Base-by-base conservation (phyloP, 2,888 invertebrate species). In the Erebia aethiops region DNA sequence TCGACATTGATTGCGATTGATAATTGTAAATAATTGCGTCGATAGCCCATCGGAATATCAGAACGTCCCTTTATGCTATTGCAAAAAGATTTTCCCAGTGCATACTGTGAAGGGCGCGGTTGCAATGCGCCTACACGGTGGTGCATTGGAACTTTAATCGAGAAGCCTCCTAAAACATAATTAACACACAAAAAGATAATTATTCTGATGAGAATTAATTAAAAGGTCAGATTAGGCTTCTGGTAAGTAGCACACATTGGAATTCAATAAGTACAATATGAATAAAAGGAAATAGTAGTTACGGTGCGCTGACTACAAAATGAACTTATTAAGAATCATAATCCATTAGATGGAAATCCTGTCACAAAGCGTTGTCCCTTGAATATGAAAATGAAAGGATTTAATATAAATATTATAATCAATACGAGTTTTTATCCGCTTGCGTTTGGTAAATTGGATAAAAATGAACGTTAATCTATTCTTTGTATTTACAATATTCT, bases 1-100 rank as follows among this genome's bases (percentile, higher is more conserved):
- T 67, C n/a, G 49, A 35, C 52, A 70, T 70, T 68, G 63, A 70
- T 74, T 70, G 66, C 54, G 54, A 73, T 71, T 72, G 58, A 49
- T 68, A 70, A 70, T 72, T 72, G 67, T 16, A 63, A 35, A 41
- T 69, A 69, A 72, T 72, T 67, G 67, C 26, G 18, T 60, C 66
- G 18, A 67, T 67, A 60, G 63, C 41, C 41, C 60, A 64, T 46
- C 18, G 49, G 10, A 49, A 69, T 73, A 35, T 18, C 64, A 49
- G 18, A 14, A 58, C 68, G 71, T 68, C 71, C 16, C 49, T 58
- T 18, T n/a, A n/a, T n/a, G 54, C 58, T 67, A 26, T 67, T 67
- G 60, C 60, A 41, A 67, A 67, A 67, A 66, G 18, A 49, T 26
- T 58, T 67, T 67, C 58, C 57, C 67, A 67, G 3, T 18, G 56